phyloP scores from a whole-genome alignment of 2,113 vertebrate species.

The Myrmophylax atrothorax region DNA sequence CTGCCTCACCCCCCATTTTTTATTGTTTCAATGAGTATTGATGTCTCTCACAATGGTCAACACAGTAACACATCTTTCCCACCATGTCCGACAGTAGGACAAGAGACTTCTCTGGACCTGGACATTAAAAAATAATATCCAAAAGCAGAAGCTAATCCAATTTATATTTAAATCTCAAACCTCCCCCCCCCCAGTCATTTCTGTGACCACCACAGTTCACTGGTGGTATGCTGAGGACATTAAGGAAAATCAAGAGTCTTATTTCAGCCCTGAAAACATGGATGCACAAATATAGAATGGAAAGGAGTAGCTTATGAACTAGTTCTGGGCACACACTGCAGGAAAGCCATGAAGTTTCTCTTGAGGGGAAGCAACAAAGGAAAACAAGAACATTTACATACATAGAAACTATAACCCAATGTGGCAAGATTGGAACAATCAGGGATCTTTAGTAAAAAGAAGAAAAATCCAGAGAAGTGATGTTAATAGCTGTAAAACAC shows the following conservation, averaged over 20 bases:
- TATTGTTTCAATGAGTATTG: neutral
- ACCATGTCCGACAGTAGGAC: neutral
- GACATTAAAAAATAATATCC: neutral
- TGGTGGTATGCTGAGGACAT: neutral
- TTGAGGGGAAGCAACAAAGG: neutral
- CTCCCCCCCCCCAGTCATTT: neutral
- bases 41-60: neutral
- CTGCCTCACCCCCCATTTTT: too few species aligned
- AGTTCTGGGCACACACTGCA: neutral
- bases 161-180: neutral
- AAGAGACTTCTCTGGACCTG: neutral
- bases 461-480: neutral
- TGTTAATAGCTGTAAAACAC: neutral
- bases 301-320: neutral
- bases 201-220: neutral
- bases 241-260: neutral
- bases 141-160: neutral
- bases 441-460: neutral
- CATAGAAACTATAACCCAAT: neutral
- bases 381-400: neutral
- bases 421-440: neutral
- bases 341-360: neutral
- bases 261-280: neutral
- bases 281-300: neutral
- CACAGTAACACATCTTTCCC: neutral